Evolutionary conservation across 2,888 invertebrate genomes (phyloP).

Genomic region (Mycalesis mineus): DNA sequence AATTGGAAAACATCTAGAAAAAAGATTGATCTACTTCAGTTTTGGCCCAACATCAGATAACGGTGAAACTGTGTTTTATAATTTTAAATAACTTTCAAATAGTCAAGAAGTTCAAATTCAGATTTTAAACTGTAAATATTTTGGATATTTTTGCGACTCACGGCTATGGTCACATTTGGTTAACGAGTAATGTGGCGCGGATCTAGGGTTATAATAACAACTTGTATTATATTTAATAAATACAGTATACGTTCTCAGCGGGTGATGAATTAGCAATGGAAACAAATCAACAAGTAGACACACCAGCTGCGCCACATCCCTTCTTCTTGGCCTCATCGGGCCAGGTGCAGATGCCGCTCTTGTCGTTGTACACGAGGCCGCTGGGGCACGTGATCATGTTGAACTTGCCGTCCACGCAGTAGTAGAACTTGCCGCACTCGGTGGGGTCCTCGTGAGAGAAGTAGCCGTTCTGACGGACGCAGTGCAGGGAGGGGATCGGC

Average conservation of each 20-base stretch:
- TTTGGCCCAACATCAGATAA: too few relatives aligned
- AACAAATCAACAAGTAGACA: slow-evolving; percentile 21
- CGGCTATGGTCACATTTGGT: too few relatives aligned
- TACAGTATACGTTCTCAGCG: too few relatives aligned
- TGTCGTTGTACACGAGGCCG: slow-evolving; percentile 92
- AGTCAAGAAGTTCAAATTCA: too few relatives aligned
- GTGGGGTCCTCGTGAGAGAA: slow-evolving; percentile 88
- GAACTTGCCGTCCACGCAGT: slow-evolving; percentile 92
- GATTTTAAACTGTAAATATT: too few relatives aligned
- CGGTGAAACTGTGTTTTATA: too few relatives aligned
- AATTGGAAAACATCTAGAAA: slow-evolving; percentile 87
- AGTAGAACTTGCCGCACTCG: slow-evolving; percentile 91
- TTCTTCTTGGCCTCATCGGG: slow-evolving; percentile 93
- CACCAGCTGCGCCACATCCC: slow-evolving; percentile 89
- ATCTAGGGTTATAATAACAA: too few relatives aligned
- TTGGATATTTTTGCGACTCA: too few relatives aligned
- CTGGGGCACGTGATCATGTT: slow-evolving; percentile 93
- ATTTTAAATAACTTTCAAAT: too few relatives aligned
- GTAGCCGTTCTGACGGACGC: slow-evolving; percentile 90
- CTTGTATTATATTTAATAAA: too few relatives aligned
- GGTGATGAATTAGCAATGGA: too few relatives aligned
- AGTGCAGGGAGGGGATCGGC: slow-evolving; percentile 85
- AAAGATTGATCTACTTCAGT: background rate
- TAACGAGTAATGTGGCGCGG: too few relatives aligned
- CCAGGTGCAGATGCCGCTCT: slow-evolving; percentile 94